Conservation (phyloP, 1,140 invertebrate genomes). For the Pteromalus puparum region DNA sequence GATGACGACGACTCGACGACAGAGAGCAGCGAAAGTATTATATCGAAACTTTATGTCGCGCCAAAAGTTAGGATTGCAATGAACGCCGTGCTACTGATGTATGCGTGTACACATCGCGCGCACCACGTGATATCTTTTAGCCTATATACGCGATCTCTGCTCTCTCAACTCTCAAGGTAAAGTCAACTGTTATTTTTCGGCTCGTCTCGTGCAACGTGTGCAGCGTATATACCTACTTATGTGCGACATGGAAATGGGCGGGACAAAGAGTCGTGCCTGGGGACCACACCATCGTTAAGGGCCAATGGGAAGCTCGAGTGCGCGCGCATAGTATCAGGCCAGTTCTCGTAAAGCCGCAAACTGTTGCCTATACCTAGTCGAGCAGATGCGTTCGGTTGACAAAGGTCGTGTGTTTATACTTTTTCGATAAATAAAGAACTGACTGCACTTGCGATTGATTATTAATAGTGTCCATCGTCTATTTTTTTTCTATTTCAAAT, state of each 20-base stretch:
- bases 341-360: neutral
- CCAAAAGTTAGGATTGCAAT: neutral
- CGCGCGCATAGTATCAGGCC: constrained; percentile 7
- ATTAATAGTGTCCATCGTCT: too few relatives aligned
- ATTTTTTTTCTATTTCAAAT: too few relatives aligned
- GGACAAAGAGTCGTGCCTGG: neutral
- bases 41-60: neutral
- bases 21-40: neutral
- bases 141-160: too few relatives aligned
- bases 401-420: neutral
- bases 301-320: neutral
- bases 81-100: too few relatives aligned
- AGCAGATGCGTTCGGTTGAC: neutral
- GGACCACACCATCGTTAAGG: neutral
- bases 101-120: too few relatives aligned
- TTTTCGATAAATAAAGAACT: too few relatives aligned
- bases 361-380: neutral
- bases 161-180: too few relatives aligned
- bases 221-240: too few relatives aligned
- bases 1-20: neutral
- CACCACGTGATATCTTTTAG: too few relatives aligned
- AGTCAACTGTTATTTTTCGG: too few relatives aligned
- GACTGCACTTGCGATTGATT: too few relatives aligned
- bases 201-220: neutral
- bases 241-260: neutral